Evolutionary conservation across 2,888 invertebrate species (phyloP).

Genomic region (Drosophila anomelani): DNA sequence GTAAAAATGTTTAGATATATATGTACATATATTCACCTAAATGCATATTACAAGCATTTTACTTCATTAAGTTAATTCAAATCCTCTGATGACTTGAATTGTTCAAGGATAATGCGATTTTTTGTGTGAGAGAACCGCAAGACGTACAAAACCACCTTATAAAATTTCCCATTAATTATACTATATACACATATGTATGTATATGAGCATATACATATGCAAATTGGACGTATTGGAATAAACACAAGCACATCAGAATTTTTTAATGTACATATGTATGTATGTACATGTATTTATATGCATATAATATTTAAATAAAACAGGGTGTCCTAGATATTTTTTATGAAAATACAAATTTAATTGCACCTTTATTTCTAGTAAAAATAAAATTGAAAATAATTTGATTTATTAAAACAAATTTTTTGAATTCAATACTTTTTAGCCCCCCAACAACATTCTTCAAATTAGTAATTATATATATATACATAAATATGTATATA

Average conservation of each 20-base stretch:
- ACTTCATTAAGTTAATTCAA: background rate
- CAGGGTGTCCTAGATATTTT: background rate
- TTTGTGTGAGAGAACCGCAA: background rate
- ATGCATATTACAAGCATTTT: background rate
- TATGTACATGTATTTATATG: conserved; percentile 1
- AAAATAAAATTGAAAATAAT: background rate
- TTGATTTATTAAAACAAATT: background rate
- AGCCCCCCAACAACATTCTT: no score
- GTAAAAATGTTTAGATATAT: background rate
- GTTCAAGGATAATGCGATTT: background rate
- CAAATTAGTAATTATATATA: no score
- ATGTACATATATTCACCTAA: background rate
- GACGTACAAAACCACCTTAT: conserved; percentile 2
- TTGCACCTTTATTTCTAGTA: background rate
- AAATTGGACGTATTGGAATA: background rate
- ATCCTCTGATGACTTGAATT: background rate
- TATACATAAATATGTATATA: no score
- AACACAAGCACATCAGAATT: background rate
- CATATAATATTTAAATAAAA: background rate
- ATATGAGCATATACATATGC: background rate
- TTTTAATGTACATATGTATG: conserved; percentile 1
- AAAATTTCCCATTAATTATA: background rate
- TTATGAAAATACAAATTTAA: background rate
- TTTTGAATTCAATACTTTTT: background rate
- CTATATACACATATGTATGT: background rate